Evolutionary conservation across 2,797 vertebrate genomes (phyloP).

Genomic region (Emys orbicularis): DNA sequence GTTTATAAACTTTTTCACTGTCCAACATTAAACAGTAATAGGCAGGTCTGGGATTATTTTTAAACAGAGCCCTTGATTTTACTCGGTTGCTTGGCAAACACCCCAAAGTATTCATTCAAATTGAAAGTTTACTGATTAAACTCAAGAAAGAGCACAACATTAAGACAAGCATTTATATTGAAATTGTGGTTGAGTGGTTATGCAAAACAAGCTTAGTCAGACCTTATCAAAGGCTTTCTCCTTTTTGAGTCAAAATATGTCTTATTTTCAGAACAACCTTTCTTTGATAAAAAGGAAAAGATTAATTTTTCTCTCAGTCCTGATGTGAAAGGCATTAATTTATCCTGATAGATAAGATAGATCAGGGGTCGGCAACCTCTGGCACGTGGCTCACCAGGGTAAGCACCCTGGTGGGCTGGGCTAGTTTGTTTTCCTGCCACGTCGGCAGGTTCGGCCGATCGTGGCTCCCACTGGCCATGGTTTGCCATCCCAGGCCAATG

Average conservation of each 20-base stretch:
- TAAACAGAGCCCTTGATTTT: neutral
- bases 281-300: neutral
- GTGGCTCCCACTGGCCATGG: no score
- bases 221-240: neutral
- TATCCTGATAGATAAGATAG: no score
- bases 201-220: neutral
- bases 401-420: no score
- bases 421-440: no score
- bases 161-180: neutral
- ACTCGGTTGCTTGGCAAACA: neutral
- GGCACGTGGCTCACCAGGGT: no score
- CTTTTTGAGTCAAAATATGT: neutral
- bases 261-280: neutral
- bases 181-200: neutral
- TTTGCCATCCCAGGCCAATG: no score
- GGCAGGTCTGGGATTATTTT: neutral
- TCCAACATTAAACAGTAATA: neutral
- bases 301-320: neutral
- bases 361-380: no score
- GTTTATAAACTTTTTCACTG: neutral
- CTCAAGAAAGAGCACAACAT: neutral
- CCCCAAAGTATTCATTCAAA: neutral
- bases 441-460: no score
- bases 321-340: neutral
- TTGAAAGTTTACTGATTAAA: neutral